These are phyloP conservation scores for Nomada lathburiana DNA, from an alignment of 2,888 invertebrate genomes.

Conservation along the genomic window DNA sequence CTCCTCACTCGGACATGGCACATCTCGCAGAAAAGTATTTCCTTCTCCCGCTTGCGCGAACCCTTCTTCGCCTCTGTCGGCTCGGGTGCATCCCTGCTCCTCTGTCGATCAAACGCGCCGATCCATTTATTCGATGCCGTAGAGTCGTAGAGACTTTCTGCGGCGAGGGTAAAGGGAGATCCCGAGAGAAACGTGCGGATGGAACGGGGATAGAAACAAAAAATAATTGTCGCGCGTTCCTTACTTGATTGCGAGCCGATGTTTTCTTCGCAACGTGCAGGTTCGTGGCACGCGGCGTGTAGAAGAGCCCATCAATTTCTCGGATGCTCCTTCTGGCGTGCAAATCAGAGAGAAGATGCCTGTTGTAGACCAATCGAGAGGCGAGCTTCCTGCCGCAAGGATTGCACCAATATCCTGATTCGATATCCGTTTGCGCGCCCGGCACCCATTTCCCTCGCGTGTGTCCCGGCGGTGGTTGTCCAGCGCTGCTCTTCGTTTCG, in stretches of 20 bases:
- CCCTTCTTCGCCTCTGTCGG: constrained; percentile 51
- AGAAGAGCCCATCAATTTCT: constrained; percentile 87
- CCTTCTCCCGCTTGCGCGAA: constrained; percentile 86
- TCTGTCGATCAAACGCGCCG: constrained; percentile 43
- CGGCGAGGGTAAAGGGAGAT: background rate
- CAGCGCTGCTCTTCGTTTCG: constrained; percentile 67
- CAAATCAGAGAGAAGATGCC: constrained; percentile 90
- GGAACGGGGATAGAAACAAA: background rate
- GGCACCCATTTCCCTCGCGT: constrained; percentile 94
- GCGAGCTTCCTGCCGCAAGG: constrained; percentile 92
- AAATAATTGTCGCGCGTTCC: background rate
- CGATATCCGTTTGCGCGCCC: constrained; percentile 85
- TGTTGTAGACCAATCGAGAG: constrained; percentile 90
- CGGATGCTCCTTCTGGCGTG: constrained; percentile 85
- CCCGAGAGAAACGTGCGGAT: too few relatives aligned
- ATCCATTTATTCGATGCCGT: background rate
- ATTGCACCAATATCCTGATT: constrained; percentile 91
- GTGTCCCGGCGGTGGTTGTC: constrained; percentile 88
- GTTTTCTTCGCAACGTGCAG: constrained; percentile 54
- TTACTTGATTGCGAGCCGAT: constrained; percentile 55
- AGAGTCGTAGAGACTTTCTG: too few relatives aligned
- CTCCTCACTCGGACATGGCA: constrained; percentile 90
- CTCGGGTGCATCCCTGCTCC: constrained; percentile 39
- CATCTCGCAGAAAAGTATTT: constrained; percentile 89
- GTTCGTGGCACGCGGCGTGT: constrained; percentile 66